phyloP scores from a whole-genome alignment of 2,113 vertebrate genomes.

The Strix uralensis region DNA sequence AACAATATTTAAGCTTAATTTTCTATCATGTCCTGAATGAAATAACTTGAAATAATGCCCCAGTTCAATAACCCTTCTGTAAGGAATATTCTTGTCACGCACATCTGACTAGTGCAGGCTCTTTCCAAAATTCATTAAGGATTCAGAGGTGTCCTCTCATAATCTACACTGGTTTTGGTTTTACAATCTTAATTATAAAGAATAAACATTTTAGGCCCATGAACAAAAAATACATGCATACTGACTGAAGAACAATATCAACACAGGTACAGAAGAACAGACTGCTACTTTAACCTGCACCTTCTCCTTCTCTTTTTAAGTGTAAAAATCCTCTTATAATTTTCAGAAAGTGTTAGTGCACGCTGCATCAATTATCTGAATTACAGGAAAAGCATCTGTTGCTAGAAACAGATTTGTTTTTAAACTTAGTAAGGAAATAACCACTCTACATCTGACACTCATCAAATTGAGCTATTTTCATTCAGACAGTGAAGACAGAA shows the following conservation, averaged over 20 bases:
- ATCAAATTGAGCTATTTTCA: conserved; percentile 49
- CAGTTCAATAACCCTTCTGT: neutral
- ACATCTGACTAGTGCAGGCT: neutral
- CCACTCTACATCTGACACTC: conserved; percentile 38
- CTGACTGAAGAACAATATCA: neutral
- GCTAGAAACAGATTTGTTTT: conserved; percentile 46
- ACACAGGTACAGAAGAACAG: neutral
- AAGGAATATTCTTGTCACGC: neutral
- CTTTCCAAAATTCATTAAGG: neutral
- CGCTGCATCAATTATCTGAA: neutral
- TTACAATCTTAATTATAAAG: neutral
- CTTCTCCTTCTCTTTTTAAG: neutral
- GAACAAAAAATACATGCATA: neutral
- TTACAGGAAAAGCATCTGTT: neutral
- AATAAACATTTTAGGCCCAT: neutral
- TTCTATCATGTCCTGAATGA: neutral
- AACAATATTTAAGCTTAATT: neutral
- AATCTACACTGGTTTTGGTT: neutral
- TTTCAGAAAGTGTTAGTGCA: neutral
- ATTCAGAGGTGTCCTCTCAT: neutral
- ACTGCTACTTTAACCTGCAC: neutral
- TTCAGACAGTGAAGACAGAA: conserved; percentile 35
- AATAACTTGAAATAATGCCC: neutral
- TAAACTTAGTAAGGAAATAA: conserved; percentile 32
- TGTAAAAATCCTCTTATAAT: neutral